These are phyloP conservation scores for Nycteola revayana DNA, from an alignment of 2,888 invertebrate genomes.

Conservation along the genomic window DNA sequence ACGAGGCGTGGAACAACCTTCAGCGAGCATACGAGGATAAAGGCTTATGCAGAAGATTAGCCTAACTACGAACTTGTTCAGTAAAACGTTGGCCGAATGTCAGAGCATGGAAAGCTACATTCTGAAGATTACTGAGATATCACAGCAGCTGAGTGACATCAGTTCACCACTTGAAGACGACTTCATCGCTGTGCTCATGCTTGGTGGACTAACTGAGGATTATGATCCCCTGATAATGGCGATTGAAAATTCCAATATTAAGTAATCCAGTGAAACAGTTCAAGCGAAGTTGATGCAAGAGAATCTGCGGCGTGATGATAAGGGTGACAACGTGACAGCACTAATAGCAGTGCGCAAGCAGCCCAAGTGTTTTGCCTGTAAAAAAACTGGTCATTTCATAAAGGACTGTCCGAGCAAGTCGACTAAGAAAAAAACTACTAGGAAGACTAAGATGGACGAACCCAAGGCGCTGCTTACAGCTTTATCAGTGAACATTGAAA, in stretches of 20 bases:
- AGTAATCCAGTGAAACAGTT: not conserved
- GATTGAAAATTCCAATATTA: slow-evolving; percentile 1
- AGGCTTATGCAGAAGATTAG: not conserved
- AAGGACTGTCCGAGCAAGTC: slow-evolving; percentile 1
- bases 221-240: slow-evolving; percentile 5
- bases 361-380: slow-evolving; percentile 6
- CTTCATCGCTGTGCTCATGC: slow-evolving; percentile 1
- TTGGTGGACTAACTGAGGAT: slow-evolving; percentile 1
- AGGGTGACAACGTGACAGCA: not conserved
- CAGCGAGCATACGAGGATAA: not conserved
- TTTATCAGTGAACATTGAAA: slow-evolving; percentile 1
- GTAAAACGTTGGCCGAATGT: not conserved
- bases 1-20: not conserved
- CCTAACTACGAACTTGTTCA: not conserved
- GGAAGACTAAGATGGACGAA: not conserved
- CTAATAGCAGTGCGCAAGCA: not conserved
- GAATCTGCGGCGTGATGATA: not conserved
- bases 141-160: not conserved
- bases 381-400: too few relatives aligned
- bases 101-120: not conserved
- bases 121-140: not conserved
- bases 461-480: slow-evolving; percentile 1
- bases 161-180: too few relatives aligned
- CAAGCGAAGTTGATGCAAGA: too few relatives aligned
- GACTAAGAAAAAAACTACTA: not conserved